Evolutionary conservation across 2,113 vertebrate species (phyloP).

Genomic region (Daphoenositta chrysoptera): DNA sequence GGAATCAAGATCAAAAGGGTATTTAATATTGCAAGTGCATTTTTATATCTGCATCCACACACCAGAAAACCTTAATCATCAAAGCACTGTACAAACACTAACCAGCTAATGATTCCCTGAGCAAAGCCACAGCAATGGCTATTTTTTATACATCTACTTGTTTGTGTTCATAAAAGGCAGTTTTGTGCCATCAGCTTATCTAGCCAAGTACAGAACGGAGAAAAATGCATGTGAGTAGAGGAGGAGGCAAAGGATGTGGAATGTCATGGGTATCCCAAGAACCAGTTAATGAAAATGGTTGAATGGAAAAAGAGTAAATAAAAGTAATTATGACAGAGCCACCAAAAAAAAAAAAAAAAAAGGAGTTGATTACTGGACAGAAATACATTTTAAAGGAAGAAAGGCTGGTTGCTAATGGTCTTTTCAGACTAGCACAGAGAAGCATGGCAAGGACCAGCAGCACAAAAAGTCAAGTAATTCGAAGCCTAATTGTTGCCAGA

Average conservation of each 20-base stretch:
- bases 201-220: not conserved
- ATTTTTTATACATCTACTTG: conserved; percentile 38
- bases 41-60: not conserved
- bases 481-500: not conserved
- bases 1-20: not conserved
- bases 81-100: not conserved
- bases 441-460: accelerated
- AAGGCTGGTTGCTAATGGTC: not conserved
- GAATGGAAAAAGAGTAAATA: not conserved
- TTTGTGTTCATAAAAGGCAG: conserved; percentile 10
- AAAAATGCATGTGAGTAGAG: not conserved
- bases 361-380: not conserved
- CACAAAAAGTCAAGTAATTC: not conserved
- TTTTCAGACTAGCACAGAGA: not conserved
- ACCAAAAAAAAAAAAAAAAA: not conserved
- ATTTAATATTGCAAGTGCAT: not conserved
- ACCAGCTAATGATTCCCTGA: not conserved
- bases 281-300: not conserved
- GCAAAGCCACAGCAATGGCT: not conserved
- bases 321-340: not conserved
- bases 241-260: not conserved
- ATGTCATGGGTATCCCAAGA: not conserved
- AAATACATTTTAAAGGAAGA: not conserved
- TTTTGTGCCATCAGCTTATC: conserved; percentile 8
- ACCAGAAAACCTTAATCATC: not conserved